These are phyloP conservation scores for Oceanodroma leucorhoa DNA, from an alignment of 2,797 vertebrate species.

Conservation along the genomic window DNA sequence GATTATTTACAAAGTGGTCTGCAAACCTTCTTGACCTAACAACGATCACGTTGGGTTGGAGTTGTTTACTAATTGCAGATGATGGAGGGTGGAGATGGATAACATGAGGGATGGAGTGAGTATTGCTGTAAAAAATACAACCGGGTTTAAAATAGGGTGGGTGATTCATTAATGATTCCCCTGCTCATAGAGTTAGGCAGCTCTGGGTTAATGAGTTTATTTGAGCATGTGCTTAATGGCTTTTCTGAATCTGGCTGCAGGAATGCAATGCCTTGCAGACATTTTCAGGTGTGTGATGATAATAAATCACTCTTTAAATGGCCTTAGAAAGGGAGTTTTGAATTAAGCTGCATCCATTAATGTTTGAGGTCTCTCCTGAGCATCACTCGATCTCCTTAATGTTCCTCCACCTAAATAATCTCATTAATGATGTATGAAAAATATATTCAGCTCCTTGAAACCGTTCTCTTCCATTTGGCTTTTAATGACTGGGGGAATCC, in stretches of 20 bases:
- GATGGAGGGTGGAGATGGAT: not conserved
- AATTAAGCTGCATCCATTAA: not conserved
- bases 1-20: not conserved
- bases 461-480: not conserved
- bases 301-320: slow-evolving; percentile 48
- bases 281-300: slow-evolving; percentile 6
- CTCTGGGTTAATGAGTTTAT: not conserved
- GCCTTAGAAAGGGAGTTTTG: not conserved
- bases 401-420: not conserved
- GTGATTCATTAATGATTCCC: not conserved
- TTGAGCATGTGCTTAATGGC: not conserved
- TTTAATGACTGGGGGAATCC: not conserved
- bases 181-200: not conserved
- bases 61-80: not conserved
- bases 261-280: not conserved
- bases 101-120: not conserved
- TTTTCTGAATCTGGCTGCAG: not conserved
- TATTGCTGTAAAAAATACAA: not conserved
- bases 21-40: not conserved
- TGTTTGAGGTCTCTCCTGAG: not conserved
- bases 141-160: not conserved
- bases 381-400: slow-evolving; percentile 22
- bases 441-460: not conserved
- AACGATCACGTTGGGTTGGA: not conserved
- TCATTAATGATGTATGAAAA: slow-evolving; percentile 2